Percentiles rank a stretch among this genome's conserved stretches.
Evolutionary conservation across 2,888 invertebrate species (phyloP).

Genomic region (Drosophila yooni): DNA sequence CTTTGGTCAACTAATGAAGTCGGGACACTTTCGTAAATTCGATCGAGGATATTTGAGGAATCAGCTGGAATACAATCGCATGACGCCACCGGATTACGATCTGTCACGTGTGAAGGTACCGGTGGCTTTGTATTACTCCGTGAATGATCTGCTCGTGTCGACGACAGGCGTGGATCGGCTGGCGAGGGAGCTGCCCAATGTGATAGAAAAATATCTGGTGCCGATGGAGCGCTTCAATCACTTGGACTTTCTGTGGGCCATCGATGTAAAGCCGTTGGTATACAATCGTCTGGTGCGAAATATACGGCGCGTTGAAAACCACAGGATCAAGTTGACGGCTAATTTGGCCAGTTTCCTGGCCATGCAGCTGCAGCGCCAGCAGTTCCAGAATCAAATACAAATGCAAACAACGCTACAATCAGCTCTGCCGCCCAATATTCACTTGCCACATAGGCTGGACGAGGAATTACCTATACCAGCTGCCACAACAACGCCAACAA

Average conservation of each 20-base stretch:
- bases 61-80: slow-evolving; percentile 85
- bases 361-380: slow-evolving; percentile 71
- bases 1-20: slow-evolving; percentile 84
- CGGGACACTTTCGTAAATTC: slow-evolving; percentile 85
- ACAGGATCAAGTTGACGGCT: slow-evolving; percentile 75
- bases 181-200: slow-evolving; percentile 86
- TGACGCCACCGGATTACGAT: slow-evolving; percentile 86
- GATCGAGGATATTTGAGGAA: slow-evolving; percentile 85
- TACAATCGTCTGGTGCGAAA: slow-evolving; percentile 85
- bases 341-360: slow-evolving; percentile 69
- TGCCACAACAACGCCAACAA: slow-evolving; percentile 19
- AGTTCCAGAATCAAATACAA: slow-evolving; percentile 69
- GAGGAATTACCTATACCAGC: slow-evolving; percentile 26
- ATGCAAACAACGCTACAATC: slow-evolving; percentile 53
- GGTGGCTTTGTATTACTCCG: slow-evolving; percentile 87
- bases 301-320: slow-evolving; percentile 83
- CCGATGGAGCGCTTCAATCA: slow-evolving; percentile 87
- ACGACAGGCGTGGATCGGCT: slow-evolving; percentile 87
- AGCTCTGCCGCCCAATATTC: slow-evolving; percentile 62
- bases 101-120: slow-evolving; percentile 86
- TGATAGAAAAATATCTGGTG: slow-evolving; percentile 86
- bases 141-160: slow-evolving; percentile 88
- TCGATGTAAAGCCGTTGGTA: slow-evolving; percentile 85
- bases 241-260: slow-evolving; percentile 87
- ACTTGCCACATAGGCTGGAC: slow-evolving; percentile 52